Evolutionary conservation across 2,113 vertebrate genomes (phyloP).

Genomic region (Clarias magur): DNA sequence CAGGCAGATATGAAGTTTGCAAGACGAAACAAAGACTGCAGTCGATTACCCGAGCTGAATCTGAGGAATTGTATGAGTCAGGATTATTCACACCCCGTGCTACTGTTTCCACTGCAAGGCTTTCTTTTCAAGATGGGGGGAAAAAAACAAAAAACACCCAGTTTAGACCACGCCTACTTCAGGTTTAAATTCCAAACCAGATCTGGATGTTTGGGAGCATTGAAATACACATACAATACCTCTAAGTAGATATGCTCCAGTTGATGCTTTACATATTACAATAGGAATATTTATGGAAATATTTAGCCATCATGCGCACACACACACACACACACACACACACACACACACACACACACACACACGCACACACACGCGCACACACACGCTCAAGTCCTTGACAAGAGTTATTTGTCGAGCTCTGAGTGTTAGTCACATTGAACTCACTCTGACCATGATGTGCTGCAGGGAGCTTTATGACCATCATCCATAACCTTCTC

Average conservation of each 20-base stretch:
- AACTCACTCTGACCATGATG: slow-evolving; percentile 37
- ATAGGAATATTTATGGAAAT: background rate
- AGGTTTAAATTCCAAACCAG: background rate
- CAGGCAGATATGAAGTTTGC: too few species aligned
- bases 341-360: background rate
- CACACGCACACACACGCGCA: background rate
- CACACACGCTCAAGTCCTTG: slow-evolving; percentile 26
- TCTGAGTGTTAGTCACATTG: slow-evolving; percentile 37
- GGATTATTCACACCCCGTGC: background rate
- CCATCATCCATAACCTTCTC: slow-evolving; percentile 37
- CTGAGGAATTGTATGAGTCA: background rate
- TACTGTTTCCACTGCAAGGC: background rate
- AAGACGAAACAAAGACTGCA: background rate
- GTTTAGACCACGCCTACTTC: too few species aligned
- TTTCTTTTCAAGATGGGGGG: background rate
- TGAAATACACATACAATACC: background rate
- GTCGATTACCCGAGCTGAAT: background rate
- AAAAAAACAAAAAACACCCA: background rate
- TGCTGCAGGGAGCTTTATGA: slow-evolving; percentile 40
- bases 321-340: background rate
- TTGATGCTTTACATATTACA: background rate
- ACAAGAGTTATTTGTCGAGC: slow-evolving; percentile 38
- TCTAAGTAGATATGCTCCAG: background rate
- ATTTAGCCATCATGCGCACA: background rate
- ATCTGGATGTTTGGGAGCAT: background rate